Percentiles rank a stretch among this genome's conserved stretches.
phyloP scores from a whole-genome alignment of 2,888 invertebrate genomes.

The Folsomia candida region DNA sequence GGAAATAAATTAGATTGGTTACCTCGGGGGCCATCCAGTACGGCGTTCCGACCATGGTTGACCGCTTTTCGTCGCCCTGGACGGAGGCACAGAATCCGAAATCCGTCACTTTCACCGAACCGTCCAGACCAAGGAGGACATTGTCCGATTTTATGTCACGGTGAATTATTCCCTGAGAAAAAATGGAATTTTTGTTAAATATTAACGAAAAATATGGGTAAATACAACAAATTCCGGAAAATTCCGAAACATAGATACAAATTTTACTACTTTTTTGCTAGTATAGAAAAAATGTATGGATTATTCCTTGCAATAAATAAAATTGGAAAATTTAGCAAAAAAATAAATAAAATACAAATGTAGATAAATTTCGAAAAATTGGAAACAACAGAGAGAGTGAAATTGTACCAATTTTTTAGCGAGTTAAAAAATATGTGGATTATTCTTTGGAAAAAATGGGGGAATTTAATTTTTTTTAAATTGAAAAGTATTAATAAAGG shows the following conservation, averaged over 20 bases:
- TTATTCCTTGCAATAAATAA: not conserved
- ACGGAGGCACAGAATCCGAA: slow-evolving; percentile 99
- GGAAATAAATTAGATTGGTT: too few species aligned
- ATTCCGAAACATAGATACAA: not conserved
- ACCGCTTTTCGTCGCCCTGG: slow-evolving; percentile 87
- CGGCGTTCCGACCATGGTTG: slow-evolving; percentile 90
- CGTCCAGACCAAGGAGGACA: slow-evolving; percentile 88
- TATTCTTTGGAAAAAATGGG: too few species aligned
- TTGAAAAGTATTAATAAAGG: too few species aligned
- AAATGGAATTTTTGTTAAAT: not conserved
- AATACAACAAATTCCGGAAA: not conserved
- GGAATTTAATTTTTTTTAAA: too few species aligned
- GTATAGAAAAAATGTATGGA: not conserved
- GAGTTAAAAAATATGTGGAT: too few species aligned
- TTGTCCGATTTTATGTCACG: slow-evolving; percentile 98
- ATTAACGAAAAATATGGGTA: too few species aligned
- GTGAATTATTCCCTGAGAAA: slow-evolving; percentile 73
- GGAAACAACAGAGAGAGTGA: too few species aligned
- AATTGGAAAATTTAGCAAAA: too few species aligned
- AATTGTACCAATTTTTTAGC: too few species aligned
- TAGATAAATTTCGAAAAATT: too few species aligned
- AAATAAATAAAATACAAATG: too few species aligned
- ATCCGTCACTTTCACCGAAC: slow-evolving; percentile 87
- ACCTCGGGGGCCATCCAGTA: slow-evolving; percentile 78
- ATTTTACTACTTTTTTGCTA: not conserved